These are phyloP conservation scores for Apamea epomidion DNA, from an alignment of 2,888 invertebrate genomes.

Conservation along the genomic window DNA sequence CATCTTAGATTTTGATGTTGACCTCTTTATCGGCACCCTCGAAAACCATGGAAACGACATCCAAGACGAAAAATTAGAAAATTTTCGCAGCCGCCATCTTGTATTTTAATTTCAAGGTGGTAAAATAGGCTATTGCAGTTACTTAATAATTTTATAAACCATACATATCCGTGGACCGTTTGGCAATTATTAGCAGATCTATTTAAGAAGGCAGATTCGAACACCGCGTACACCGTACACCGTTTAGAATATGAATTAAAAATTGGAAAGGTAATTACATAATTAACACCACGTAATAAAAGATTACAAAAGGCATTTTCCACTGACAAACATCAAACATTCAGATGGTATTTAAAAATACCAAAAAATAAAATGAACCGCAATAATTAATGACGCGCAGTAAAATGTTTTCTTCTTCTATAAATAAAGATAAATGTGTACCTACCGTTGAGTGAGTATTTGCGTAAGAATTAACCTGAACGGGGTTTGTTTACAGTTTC, in stretches of 20 bases:
- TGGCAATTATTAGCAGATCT: no score
- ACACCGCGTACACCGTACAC: no score
- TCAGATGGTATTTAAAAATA: not conserved
- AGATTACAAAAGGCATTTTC: not conserved
- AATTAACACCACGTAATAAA: not conserved
- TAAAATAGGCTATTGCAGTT: no score
- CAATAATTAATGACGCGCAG: not conserved
- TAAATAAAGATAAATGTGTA: not conserved
- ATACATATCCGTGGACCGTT: no score
- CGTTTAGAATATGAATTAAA: not conserved
- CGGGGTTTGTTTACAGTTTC: no score
- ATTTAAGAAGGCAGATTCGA: no score
- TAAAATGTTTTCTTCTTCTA: not conserved
- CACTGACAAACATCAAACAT: not conserved
- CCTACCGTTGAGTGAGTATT: not conserved
- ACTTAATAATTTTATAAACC: no score
- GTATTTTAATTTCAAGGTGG: no score
- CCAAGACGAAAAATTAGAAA: no score
- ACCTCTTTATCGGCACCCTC: not conserved
- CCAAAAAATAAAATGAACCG: not conserved
- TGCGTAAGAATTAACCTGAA: no score
- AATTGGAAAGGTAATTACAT: not conserved
- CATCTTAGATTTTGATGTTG: not conserved
- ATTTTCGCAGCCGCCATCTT: no score
- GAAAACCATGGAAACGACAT: not conserved